A percentile compares a stretch with the other conserved stretches of the same genome.
These are phyloP conservation scores for Eumerus sabulonum DNA, from an alignment of 2,888 invertebrate species.

Conservation along the genomic window DNA sequence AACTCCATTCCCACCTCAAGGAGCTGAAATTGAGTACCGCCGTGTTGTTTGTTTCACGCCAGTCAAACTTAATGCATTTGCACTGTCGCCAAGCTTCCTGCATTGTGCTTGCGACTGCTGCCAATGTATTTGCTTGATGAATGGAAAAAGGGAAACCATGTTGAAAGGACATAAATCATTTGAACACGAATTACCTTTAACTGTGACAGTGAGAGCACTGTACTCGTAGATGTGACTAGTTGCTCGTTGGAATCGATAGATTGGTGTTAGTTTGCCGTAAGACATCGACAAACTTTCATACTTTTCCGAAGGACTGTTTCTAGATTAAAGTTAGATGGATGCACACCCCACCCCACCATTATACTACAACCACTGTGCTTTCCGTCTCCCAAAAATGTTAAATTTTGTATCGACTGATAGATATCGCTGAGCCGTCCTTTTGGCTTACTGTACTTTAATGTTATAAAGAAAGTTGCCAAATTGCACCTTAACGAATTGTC, in stretches of 20 bases:
- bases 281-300: too few species aligned
- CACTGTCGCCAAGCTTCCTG: slow-evolving; percentile 48
- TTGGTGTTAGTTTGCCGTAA: too few species aligned
- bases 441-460: too few species aligned
- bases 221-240: slow-evolving; percentile 31
- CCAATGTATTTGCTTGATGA: not conserved
- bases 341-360: too few species aligned
- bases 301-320: too few species aligned
- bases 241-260: slow-evolving; percentile 18
- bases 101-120: slow-evolving; percentile 17
- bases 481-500: too few species aligned
- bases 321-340: too few species aligned
- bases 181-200: slow-evolving; percentile 34
- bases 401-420: too few species aligned
- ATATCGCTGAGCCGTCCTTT: too few species aligned
- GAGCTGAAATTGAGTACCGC: slow-evolving; percentile 38
- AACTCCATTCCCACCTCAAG: slow-evolving; percentile 44
- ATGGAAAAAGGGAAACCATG: slow-evolving; percentile 42
- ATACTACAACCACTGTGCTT: too few species aligned
- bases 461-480: too few species aligned
- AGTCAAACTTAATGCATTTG: slow-evolving; percentile 52
- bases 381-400: too few species aligned
- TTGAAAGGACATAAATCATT: slow-evolving; percentile 40
- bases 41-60: slow-evolving; percentile 44
- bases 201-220: slow-evolving; percentile 33